Evolutionary conservation across 2,113 vertebrate genomes (phyloP).

Genomic region (Guaruba guarouba): DNA sequence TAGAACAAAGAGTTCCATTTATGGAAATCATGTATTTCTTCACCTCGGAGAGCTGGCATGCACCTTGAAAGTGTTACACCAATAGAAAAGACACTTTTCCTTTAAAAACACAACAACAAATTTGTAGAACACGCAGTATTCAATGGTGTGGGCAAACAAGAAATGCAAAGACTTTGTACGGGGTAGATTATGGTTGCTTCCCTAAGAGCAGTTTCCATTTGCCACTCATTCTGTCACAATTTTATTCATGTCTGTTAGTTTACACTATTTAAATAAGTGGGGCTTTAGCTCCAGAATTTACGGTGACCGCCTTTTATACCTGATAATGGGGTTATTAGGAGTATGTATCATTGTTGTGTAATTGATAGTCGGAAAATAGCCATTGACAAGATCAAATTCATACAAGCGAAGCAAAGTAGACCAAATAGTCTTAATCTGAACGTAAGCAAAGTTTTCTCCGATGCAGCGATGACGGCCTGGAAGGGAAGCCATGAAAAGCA

Average conservation of each 20-base stretch:
- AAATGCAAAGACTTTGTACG: not conserved
- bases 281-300: slow-evolving; percentile 21
- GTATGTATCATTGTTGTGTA: slow-evolving; percentile 99
- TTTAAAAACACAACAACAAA: slow-evolving; percentile 9
- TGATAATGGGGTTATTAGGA: slow-evolving; percentile 89
- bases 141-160: not conserved
- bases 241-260: slow-evolving; percentile 7
- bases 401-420: slow-evolving; percentile 91
- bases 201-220: not conserved
- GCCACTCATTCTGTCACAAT: not conserved
- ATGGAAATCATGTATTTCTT: not conserved
- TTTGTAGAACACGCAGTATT: not conserved
- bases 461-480: slow-evolving; percentile 97
- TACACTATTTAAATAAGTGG: not conserved
- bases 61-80: not conserved
- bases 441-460: slow-evolving; percentile 96
- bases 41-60: not conserved
- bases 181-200: not conserved
- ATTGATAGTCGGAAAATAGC: slow-evolving; percentile 92
- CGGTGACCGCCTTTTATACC: slow-evolving; percentile 80
- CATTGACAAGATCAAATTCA: slow-evolving; percentile 89
- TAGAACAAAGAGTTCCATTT: not conserved
- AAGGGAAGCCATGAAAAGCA: not conserved
- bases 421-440: slow-evolving; percentile 99
- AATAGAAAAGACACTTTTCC: not conserved